Evolutionary conservation across 2,113 vertebrate genomes (phyloP).

Genomic region (Corythaeola cristata): DNA sequence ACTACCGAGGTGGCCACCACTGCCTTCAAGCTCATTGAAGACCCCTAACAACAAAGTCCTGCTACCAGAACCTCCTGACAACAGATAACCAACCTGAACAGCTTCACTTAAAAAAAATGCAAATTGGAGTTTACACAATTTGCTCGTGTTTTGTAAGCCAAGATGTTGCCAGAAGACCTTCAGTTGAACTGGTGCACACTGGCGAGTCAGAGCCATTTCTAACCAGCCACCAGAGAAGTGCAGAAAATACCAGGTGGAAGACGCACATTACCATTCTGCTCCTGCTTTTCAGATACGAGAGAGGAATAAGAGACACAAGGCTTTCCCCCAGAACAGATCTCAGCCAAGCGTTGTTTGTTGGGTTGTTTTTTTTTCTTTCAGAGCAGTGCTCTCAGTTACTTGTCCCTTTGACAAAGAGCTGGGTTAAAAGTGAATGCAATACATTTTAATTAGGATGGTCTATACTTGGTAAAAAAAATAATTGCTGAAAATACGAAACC

Average conservation of each 20-base stretch:
- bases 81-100: background rate
- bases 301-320: accelerated
- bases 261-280: background rate
- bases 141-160: background rate
- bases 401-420: background rate
- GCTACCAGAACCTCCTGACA: background rate
- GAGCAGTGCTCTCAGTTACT: background rate
- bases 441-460: background rate
- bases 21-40: background rate
- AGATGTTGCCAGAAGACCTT: background rate
- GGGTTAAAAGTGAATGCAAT: background rate
- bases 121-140: background rate
- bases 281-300: background rate
- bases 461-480: background rate
- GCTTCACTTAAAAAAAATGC: background rate
- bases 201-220: background rate
- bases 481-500: background rate
- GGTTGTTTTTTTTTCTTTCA: background rate
- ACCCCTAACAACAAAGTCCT: background rate
- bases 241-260: background rate
- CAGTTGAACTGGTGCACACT: background rate
- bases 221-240: background rate
- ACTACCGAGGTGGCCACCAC: background rate
- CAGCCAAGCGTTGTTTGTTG: background rate
- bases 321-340: background rate